Evolutionary conservation across 53 echinoderm and acorn worm species (phyloP).

Genomic region (Glandiceps talaboti): DNA sequence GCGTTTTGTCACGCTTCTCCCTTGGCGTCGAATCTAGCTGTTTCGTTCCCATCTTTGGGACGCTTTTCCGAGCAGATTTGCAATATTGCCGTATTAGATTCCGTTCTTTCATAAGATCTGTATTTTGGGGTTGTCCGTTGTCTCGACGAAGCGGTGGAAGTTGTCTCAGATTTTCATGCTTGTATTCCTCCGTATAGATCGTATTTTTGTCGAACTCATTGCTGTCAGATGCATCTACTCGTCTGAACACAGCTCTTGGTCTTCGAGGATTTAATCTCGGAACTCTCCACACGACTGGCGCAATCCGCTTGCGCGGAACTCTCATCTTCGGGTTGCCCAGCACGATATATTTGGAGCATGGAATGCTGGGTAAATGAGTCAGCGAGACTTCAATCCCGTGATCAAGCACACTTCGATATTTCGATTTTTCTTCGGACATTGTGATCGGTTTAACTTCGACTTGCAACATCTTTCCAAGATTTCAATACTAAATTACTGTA

Average conservation of each 20-base stretch:
- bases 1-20: background rate
- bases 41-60: background rate
- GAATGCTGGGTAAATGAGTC: background rate
- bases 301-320: background rate
- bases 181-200: background rate
- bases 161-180: background rate
- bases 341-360: background rate
- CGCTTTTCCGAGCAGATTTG: background rate
- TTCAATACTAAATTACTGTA: too few species aligned
- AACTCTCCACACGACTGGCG: background rate
- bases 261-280: background rate
- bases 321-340: background rate
- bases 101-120: background rate
- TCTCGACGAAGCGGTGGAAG: background rate
- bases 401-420: background rate
- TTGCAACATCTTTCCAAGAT: too few species aligned
- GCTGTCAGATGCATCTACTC: background rate
- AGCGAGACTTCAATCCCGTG: background rate
- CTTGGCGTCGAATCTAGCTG: background rate
- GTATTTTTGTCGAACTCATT: background rate
- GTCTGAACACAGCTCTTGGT: background rate
- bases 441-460: too few species aligned
- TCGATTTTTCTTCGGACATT: background rate
- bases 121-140: background rate
- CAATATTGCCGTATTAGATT: background rate